Base-by-base conservation (phyloP, 2,888 invertebrate genomes). In the Leistus spinibarbis region DNA sequence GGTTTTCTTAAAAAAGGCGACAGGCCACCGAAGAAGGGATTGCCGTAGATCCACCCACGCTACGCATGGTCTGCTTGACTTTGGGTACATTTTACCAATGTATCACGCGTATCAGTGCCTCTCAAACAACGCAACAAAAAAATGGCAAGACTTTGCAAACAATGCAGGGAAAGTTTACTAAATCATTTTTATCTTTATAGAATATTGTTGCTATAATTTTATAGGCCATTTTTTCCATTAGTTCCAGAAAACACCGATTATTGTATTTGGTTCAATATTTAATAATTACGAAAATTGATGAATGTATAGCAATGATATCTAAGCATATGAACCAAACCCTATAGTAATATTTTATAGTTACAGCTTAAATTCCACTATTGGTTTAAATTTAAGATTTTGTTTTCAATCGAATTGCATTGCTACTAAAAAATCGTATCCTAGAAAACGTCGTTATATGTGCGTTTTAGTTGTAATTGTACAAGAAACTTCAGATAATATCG, bases 1-100 rank as follows among this genome's bases (percentile, higher is more conserved):
- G 65, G 72, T 66, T 72, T 64, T 72, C 65, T 72, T 65, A 65
- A 72, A 72, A 72, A 70, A 70, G 63, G 16, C 70, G 70, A 70
- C 70, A 70, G 70, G 54, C 57, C 16, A 10, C 7, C 19, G 60
- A 22, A 57, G 65, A 62, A 57, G 72, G 64, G 27, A 23, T 23
- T 20, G 24, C 7, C 40, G 40, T 40, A 5, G 40, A 40, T 10
- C 13, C 40, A 3, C 40, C 40, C 10, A 40, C 40, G 40, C 40
- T 40, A 40, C 40, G 40, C 40, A 40, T 40, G 40, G 7, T 40
- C 13, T 40, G 40, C 40, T 40, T 40, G n/a, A n/a, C n/a, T n/a
- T n/a, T n/a, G n/a, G n/a, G n/a, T n/a, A 40, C 40, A 40, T 40
- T 40, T 40, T 40, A 40, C 40, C 40, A 40, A 40, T 40, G 40